phyloP scores from a whole-genome alignment of 35 echinoderm and acorn worm genomes.

The Nesometra sesokonis region DNA sequence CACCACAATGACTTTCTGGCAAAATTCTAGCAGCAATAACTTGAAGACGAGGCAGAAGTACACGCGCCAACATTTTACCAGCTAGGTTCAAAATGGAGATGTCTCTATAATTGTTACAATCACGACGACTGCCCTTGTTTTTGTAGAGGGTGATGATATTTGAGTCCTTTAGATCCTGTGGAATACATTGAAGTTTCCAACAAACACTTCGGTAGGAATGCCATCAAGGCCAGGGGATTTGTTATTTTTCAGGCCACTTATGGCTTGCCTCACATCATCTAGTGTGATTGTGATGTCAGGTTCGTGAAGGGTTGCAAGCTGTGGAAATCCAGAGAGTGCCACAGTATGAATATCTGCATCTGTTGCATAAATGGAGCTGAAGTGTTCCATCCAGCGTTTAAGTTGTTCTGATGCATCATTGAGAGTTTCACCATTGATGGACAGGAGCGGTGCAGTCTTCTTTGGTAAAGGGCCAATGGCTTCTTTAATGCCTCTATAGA shows the following conservation, averaged over 20 bases:
- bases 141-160: slow-evolving; percentile 12
- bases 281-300: not conserved
- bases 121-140: slow-evolving; percentile 15
- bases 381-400: slow-evolving; percentile 11
- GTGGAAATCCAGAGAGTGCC: not conserved
- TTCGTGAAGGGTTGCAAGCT: slow-evolving; percentile 1
- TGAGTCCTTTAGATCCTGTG: not conserved
- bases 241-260: slow-evolving; percentile 2
- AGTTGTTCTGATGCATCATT: not conserved
- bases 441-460: slow-evolving; percentile 4
- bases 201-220: slow-evolving; percentile 11
- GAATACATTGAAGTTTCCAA: not conserved
- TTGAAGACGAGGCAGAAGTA: too few species aligned
- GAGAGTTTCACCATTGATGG: not conserved
- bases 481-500: slow-evolving; percentile 16
- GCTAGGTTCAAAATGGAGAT: too few species aligned
- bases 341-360: not conserved
- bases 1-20: too few species aligned
- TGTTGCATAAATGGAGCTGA: slow-evolving; percentile 4
- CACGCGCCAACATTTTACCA: too few species aligned
- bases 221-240: slow-evolving; percentile 10
- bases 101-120: slow-evolving; percentile 10
- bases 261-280: slow-evolving; percentile 8
- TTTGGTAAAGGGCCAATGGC: slow-evolving; percentile 9
- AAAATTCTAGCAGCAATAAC: too few species aligned